Evolutionary conservation across 2,888 invertebrate species (phyloP), one percentile per base, ranked within the genome.

Genomic region (Heliconius charithonia): DNA sequence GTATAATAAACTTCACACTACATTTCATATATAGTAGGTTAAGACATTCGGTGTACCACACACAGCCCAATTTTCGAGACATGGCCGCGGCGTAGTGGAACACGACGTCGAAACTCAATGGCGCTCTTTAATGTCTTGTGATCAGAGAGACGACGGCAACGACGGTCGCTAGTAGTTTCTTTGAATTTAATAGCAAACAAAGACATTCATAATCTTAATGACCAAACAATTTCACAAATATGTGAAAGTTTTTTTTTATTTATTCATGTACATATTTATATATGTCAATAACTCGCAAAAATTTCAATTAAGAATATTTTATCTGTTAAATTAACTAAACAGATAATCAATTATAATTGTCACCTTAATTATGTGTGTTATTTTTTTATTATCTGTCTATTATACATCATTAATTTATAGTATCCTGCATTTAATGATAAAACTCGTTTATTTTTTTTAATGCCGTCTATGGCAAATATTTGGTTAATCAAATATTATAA

Each of bases 361-460:
- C 70, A 45, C 27, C 56, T 62, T 78, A 78, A 74, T 74, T 67
- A 71, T 77, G 59, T 72, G 56, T 74, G 29, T 29, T 70, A 62
- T 71, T 66, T 78, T 51, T 63, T 45, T 71, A 45, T 51, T 63
- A 65, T 65, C 62, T 32, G 32, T 74, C 59, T 59, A 59, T 59
- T 59, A 59, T 29, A 62, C 65, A 62, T 56, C 51, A 29, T 59
- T 73, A 71, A 80, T 80, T 77, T 76, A 78, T 70, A 71, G 66
- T 78, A 81, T 82, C 82, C 81, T 82, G 81, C 62, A 76, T 78
- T 81, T 81, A 75, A 82, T 81, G 75, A 79, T n/a, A 59, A 59
- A 73, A 78, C 82, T 32, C n/a, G 81, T 81, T 82, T 79, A 63
- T 70, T 69, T 72, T 72, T 71, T 59, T 29, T 32, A 29, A n/a